Conservation (phyloP, 2,888 invertebrate genomes). For the Rhingia campestris region DNA sequence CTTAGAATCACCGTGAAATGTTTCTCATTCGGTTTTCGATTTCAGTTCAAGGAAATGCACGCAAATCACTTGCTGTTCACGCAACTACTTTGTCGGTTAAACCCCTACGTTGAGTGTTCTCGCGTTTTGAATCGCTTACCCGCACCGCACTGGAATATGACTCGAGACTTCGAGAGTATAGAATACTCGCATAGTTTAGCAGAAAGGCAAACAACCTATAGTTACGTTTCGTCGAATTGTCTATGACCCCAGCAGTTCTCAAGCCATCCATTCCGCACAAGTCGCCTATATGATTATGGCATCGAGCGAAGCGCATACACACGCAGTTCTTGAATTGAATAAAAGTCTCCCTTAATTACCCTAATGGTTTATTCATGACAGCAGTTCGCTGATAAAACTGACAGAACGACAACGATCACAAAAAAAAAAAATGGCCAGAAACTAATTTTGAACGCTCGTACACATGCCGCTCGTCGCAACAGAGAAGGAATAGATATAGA, state of each 20-base stretch:
- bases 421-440: conserved; percentile 32
- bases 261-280: conserved; percentile 16
- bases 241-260: conserved; percentile 45
- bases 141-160: conserved; percentile 1
- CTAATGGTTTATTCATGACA: conserved; percentile 74
- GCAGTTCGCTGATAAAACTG: conserved; percentile 69
- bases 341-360: conserved; percentile 73
- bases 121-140: conserved; percentile 20
- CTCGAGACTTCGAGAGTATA: neutral
- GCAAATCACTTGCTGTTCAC: conserved; percentile 36
- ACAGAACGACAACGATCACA: conserved; percentile 43
- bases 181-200: neutral
- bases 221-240: conserved; percentile 57
- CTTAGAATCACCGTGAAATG: conserved; percentile 50
- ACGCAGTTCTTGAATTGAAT: conserved; percentile 64
- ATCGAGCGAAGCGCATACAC: conserved; percentile 39
- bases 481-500: conserved; percentile 22
- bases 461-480: conserved; percentile 18
- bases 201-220: conserved; percentile 41
- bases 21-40: conserved; percentile 42
- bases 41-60: conserved; percentile 67
- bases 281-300: conserved; percentile 15
- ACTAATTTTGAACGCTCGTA: conserved; percentile 63
- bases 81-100: conserved; percentile 51
- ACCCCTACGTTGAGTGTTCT: conserved; percentile 11